Percentiles rank a stretch among this genome's conserved stretches.
These are phyloP conservation scores for Pseudopodoces humilis DNA, from an alignment of 2,113 vertebrate genomes.

Conservation along the genomic window DNA sequence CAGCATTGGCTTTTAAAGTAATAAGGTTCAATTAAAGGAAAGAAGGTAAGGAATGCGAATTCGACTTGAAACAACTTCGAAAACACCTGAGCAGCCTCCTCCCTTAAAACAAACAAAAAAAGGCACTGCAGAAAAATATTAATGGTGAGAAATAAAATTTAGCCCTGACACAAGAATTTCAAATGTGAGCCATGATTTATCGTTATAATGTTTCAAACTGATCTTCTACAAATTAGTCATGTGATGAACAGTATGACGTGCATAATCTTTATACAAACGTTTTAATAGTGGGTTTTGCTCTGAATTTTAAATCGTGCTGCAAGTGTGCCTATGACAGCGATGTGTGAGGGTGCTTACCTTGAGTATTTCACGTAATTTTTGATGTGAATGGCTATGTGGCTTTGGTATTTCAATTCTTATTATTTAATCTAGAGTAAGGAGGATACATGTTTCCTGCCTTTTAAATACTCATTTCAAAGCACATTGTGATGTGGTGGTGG, in stretches of 20 bases:
- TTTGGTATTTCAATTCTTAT: not conserved
- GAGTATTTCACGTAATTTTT: not conserved
- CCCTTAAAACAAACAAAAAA: not conserved
- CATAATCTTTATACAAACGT: not conserved
- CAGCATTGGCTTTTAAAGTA: not conserved
- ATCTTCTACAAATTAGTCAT: not conserved
- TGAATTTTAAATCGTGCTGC: not conserved
- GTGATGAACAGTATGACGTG: not conserved
- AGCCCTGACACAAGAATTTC: not conserved
- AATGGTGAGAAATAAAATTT: slow-evolving; percentile 1
- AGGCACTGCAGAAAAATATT: not conserved
- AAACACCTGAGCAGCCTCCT: not conserved
- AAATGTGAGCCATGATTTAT: not conserved
- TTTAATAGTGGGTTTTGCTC: not conserved
- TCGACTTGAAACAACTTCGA: slow-evolving; percentile 23
- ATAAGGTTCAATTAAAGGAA: not conserved
- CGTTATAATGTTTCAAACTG: not conserved
- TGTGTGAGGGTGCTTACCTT: not conserved
- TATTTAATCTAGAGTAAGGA: not conserved
- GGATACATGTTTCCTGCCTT: not conserved
- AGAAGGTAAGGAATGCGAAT: not conserved
- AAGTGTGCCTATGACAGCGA: not conserved
- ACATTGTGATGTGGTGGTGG: not conserved
- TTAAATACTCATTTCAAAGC: not conserved
- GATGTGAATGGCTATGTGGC: not conserved